Evolutionary conservation across 2,797 vertebrate genomes (phyloP).

Genomic region (Arctocebus calabarensis): DNA sequence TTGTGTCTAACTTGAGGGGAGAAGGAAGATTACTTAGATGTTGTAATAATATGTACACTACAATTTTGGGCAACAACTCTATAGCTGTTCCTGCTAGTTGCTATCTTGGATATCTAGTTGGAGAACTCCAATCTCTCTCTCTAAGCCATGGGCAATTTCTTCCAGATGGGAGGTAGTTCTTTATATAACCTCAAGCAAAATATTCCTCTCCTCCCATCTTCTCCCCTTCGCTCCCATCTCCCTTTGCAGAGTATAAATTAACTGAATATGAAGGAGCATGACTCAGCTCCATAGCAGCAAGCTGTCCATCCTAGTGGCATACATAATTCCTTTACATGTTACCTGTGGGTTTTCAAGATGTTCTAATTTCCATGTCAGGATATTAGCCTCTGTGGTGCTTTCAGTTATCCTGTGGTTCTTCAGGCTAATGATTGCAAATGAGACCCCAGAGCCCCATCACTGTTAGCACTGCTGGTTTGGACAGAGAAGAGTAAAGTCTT

Average conservation of each 20-base stretch:
- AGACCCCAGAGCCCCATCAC: background rate
- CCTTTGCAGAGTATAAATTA: slow-evolving; percentile 43
- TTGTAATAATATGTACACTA: background rate
- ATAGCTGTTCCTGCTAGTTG: background rate
- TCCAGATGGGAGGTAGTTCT: slow-evolving; percentile 41
- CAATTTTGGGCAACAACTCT: background rate
- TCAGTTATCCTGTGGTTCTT: slow-evolving; percentile 59
- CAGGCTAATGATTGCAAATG: slow-evolving; percentile 69
- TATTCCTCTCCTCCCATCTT: background rate
- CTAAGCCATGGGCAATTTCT: background rate
- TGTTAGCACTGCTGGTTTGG: slow-evolving; percentile 3
- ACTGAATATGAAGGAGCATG: background rate
- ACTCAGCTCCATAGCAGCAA: background rate
- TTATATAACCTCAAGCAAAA: background rate
- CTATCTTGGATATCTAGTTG: background rate
- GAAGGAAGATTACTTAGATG: slow-evolving; percentile 19
- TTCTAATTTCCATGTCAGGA: slow-evolving; percentile 64
- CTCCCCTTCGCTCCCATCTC: background rate
- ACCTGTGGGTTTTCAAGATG: slow-evolving; percentile 74
- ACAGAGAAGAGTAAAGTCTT: slow-evolving; percentile 34
- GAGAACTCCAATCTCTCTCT: background rate
- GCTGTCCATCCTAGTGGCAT: background rate
- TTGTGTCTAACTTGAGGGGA: slow-evolving; percentile 40
- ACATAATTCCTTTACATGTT: slow-evolving; percentile 56
- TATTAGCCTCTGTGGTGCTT: slow-evolving; percentile 30